Conservation (phyloP, 1,140 invertebrate species). For the Bombus affinis region DNA sequence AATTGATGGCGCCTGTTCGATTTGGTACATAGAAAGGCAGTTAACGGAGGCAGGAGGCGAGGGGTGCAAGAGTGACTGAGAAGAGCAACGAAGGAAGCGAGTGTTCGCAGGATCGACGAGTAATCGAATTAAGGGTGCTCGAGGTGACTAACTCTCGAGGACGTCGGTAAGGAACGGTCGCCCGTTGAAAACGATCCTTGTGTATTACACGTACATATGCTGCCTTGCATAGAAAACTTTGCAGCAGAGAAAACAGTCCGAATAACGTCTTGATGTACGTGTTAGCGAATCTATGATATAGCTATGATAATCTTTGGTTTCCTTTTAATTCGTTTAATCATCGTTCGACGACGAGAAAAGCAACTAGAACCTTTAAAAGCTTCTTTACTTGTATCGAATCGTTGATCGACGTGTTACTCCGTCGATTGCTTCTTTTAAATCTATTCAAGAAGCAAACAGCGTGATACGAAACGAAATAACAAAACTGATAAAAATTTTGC, state of each 20-base stretch:
- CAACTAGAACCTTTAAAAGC: no score
- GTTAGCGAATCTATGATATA: no score
- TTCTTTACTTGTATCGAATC: no score
- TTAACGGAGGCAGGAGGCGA: not conserved
- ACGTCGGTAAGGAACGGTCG: slow-evolving; percentile 16
- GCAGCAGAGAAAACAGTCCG: not conserved
- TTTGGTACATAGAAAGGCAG: slow-evolving; percentile 53
- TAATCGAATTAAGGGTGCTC: slow-evolving; percentile 52
- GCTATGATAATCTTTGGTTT: no score
- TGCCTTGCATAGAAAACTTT: not conserved
- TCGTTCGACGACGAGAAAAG: no score
- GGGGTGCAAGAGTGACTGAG: not conserved
- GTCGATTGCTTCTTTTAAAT: no score
- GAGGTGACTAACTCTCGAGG: slow-evolving; percentile 36
- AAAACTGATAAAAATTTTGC: not conserved
- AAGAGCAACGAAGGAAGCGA: slow-evolving; percentile 19
- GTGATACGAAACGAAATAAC: not conserved
- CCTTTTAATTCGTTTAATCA: no score
- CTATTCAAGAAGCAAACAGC: not conserved
- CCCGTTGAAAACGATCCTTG: slow-evolving; percentile 32
- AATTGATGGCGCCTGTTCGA: slow-evolving; percentile 55
- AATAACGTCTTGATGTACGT: no score
- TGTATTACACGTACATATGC: not conserved
- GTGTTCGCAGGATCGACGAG: slow-evolving; percentile 38
- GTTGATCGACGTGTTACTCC: no score